Base-by-base conservation (phyloP, 1,140 invertebrate species). In the Colletes gigas region DNA sequence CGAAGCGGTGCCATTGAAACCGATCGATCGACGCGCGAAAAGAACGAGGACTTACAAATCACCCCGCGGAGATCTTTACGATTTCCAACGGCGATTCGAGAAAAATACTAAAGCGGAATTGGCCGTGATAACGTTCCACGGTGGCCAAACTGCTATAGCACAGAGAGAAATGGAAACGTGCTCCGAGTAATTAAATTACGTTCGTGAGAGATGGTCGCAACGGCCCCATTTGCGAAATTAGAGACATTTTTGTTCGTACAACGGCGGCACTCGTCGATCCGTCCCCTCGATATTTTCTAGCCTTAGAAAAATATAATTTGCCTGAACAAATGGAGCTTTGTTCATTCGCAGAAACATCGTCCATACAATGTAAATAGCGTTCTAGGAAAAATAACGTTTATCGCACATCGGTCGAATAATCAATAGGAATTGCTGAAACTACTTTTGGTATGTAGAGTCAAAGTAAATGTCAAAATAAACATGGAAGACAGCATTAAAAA, bases 171-270 rank as follows among this genome's bases (percentile, higher is more conserved):
- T 39, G 60, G 57, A 55, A 47, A 77, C 52, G 54, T 66, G 15
- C 10, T 70, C 59, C 19, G 71, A 41, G 72, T 68, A 84, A 86
- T 87, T 86, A 84, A 84, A 86, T 86, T 84, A 82, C 67, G 65
- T 44, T 30, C 17, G 57, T 57, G 62, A 39, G 17, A 78, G 83
- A 83, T 65, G 15, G 47, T 65, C 62, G 60, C 62, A 19, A 8
- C 79, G 75, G 67, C 71, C 83, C 84, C 86, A 89, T 89, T 89
- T 89, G 83, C 88, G 85, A 88, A 89, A 89, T 89, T 89, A 88
- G 79, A 88, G 86, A 88, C 81, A 71, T 78, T 79, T 82, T 62
- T 59, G 79, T 57, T 73, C 63, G 78, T 70, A 81, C 47, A 70
- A 87, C 6, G 78, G 74, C 86, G 78, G 71, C 67, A 68, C 84